Conservation (phyloP, 2,888 invertebrate genomes). For the Drosophila flavopinicola region DNA sequence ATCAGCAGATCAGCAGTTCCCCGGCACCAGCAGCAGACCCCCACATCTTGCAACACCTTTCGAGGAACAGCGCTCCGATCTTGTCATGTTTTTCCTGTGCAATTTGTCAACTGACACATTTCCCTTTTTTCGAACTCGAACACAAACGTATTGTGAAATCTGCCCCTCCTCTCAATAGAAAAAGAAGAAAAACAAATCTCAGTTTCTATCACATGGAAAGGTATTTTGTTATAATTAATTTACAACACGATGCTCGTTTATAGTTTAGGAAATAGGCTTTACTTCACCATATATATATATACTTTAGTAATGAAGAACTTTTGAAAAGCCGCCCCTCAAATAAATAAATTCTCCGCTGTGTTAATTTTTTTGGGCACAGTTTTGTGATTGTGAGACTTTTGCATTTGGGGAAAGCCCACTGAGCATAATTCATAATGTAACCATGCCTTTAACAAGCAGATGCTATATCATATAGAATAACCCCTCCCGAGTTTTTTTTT, state of each 20-base stretch:
- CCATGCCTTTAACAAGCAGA: conserved; percentile 29
- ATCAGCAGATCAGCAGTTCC: conserved; percentile 28
- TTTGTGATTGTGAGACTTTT: conserved; percentile 4
- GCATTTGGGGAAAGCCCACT: conserved; percentile 1
- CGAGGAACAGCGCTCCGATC: conserved; percentile 51
- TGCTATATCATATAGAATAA: neutral
- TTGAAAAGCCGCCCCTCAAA: too few species aligned
- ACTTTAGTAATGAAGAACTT: too few species aligned
- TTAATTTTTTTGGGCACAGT: conserved; percentile 38
- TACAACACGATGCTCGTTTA: conserved; percentile 70
- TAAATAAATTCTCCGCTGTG: conserved; percentile 54
- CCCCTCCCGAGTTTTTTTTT: too few species aligned
- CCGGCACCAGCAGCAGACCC: neutral
- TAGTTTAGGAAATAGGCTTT: conserved; percentile 38
- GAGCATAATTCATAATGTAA: conserved; percentile 75
- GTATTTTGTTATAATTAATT: conserved; percentile 78
- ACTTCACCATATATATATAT: neutral
- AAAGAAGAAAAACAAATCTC: conserved; percentile 5
- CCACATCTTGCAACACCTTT: conserved; percentile 76
- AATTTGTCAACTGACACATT: conserved; percentile 82
- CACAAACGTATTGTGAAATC: conserved; percentile 65
- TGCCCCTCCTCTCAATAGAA: too few species aligned
- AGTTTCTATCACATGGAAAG: conserved; percentile 30
- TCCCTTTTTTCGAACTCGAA: conserved; percentile 39
- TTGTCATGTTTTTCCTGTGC: conserved; percentile 83